Evolutionary conservation across 2,797 vertebrate genomes (phyloP).

Genomic region (Scyliorhinus canicula): DNA sequence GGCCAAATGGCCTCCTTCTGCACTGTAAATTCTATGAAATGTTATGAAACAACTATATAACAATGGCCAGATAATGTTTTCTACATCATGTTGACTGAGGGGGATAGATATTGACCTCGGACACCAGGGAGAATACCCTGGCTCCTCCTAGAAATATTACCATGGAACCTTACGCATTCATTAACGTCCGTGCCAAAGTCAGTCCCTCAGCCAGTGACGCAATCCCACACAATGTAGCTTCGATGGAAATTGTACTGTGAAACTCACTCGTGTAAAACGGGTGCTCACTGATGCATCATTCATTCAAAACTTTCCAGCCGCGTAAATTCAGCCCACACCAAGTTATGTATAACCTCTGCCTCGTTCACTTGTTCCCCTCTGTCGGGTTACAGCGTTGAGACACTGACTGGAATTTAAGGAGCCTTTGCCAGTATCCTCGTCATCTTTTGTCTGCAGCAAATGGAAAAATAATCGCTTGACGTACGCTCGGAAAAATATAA

Average conservation of each 20-base stretch:
- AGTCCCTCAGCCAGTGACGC: background rate
- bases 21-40: no score
- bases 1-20: no score
- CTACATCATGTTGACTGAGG: background rate
- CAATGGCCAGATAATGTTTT: background rate
- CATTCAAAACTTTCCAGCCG: background rate
- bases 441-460: background rate
- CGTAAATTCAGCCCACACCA: background rate
- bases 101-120: background rate
- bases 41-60: background rate
- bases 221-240: background rate
- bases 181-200: background rate
- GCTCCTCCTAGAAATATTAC: background rate
- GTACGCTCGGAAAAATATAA: background rate
- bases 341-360: background rate
- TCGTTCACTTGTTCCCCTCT: background rate
- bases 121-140: no score
- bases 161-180: background rate
- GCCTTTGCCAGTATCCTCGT: background rate
- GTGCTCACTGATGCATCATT: background rate
- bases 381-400: background rate
- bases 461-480: background rate
- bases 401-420: background rate
- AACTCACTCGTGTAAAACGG: background rate
- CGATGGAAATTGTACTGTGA: background rate